phyloP scores from a whole-genome alignment of 2,888 invertebrate species.

The Drosophila mimica region DNA sequence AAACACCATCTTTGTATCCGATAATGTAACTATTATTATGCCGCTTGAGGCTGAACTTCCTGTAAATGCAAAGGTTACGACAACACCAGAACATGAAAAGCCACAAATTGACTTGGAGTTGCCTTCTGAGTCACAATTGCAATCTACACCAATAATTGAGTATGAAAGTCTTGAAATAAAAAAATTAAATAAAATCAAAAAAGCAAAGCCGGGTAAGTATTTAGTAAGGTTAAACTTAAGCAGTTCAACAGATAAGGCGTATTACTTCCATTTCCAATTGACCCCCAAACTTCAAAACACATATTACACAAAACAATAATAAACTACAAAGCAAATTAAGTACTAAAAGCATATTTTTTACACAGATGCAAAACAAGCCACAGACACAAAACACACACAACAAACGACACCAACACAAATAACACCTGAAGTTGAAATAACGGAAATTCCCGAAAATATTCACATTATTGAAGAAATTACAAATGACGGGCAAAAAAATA shows the following conservation, averaged over 20 bases:
- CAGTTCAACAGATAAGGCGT: conserved; percentile 80
- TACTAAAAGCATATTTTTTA: conserved; percentile 75
- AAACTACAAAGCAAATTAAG: conserved; percentile 38
- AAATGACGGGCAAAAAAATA: conserved; percentile 46
- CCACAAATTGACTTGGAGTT: conserved; percentile 25
- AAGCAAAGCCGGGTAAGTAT: conserved; percentile 54
- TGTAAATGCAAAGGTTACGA: conserved; percentile 38
- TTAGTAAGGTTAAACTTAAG: conserved; percentile 45
- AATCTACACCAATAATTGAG: conserved; percentile 34
- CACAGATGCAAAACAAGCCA: conserved; percentile 82
- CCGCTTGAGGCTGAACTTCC: conserved; percentile 9
- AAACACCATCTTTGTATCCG: conserved; percentile 24
- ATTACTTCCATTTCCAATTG: conserved; percentile 76
- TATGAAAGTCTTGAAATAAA: conserved; percentile 33
- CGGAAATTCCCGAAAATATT: conserved; percentile 60
- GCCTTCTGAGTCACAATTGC: conserved; percentile 25
- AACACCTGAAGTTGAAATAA: conserved; percentile 48
- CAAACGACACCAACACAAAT: conserved; percentile 83
- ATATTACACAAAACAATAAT: conserved; percentile 77
- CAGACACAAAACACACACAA: conserved; percentile 84
- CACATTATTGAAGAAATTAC: conserved; percentile 46
- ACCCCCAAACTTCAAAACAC: conserved; percentile 75
- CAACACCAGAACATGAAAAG: conserved; percentile 32
- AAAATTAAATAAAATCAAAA: conserved; percentile 54
- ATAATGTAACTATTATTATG: conserved; percentile 20